Conservation (phyloP, 1,140 invertebrate species). For the Aphelinus certus region DNA sequence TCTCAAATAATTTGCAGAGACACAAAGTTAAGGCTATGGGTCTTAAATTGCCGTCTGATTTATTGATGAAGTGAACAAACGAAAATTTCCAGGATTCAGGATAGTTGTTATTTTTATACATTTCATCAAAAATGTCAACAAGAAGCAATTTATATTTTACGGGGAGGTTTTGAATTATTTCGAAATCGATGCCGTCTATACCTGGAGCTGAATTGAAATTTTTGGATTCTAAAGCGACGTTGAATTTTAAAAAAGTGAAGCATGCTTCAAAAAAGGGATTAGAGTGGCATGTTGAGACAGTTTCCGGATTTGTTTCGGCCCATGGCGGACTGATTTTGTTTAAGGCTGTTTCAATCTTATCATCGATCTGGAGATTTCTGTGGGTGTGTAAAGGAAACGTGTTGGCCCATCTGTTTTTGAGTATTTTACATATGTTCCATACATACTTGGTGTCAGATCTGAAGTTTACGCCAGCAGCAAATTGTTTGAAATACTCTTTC, state of each 20-base stretch:
- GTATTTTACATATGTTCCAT: no score
- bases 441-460: not conserved
- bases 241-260: conserved; percentile 3
- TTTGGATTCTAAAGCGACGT: no score
- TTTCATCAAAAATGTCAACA: not conserved
- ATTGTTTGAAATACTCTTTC: conserved; percentile 10
- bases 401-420: conserved; percentile 17
- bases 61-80: not conserved
- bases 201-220: not conserved
- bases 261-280: not conserved
- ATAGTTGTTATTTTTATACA: not conserved
- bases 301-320: not conserved
- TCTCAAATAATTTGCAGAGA: no score
- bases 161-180: not conserved
- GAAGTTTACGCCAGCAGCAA: conserved; percentile 3
- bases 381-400: not conserved
- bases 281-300: not conserved
- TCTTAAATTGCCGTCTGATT: not conserved
- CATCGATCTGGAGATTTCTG: not conserved
- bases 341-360: conserved; percentile 1
- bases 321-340: conserved; percentile 2
- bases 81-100: not conserved
- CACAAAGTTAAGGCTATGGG: not conserved
- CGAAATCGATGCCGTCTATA: not conserved
- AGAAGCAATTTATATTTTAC: not conserved